Evolutionary conservation across 2,113 vertebrate species (phyloP).

Genomic region (Lasiurus borealis): DNA sequence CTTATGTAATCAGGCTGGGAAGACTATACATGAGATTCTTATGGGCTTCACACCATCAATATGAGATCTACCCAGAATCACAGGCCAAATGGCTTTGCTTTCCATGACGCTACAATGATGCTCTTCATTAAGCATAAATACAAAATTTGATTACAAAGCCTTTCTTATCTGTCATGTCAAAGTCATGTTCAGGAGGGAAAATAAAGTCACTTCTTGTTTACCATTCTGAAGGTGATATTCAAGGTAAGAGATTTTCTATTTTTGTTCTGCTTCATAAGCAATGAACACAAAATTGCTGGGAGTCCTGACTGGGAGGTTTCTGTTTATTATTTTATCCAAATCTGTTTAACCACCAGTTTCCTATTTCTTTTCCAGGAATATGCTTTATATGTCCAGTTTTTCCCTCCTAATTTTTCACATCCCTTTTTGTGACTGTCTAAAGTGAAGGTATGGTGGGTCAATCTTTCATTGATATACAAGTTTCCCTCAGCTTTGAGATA

Average conservation of each 20-base stretch:
- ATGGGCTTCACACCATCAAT: not conserved
- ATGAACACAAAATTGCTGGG: conserved; percentile 53
- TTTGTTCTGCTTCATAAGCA: conserved; percentile 59
- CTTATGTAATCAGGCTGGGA: not conserved
- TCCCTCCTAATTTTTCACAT: not conserved
- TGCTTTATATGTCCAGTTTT: not conserved
- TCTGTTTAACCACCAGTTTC: not conserved
- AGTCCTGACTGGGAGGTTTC: conserved; percentile 28
- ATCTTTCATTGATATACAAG: conserved; percentile 66
- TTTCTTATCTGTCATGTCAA: conserved; percentile 30
- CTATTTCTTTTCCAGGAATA: conserved; percentile 36
- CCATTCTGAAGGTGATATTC: conserved; percentile 64
- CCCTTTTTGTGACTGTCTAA: conserved; percentile 58
- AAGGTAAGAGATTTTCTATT: conserved; percentile 62
- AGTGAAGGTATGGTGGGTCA: conserved; percentile 57
- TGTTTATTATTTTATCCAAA: conserved; percentile 53
- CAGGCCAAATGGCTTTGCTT: not conserved
- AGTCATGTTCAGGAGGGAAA: not conserved
- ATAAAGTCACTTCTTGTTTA: not conserved
- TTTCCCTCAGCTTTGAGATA: conserved; percentile 10
- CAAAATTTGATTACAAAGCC: conserved; percentile 22
- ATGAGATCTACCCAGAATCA: not conserved
- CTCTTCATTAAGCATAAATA: conserved; percentile 5
- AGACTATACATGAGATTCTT: accelerated
- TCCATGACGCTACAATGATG: not conserved